Evolutionary conservation across 2,888 invertebrate genomes (phyloP).

Genomic region (Chydorus sphaericus): DNA sequence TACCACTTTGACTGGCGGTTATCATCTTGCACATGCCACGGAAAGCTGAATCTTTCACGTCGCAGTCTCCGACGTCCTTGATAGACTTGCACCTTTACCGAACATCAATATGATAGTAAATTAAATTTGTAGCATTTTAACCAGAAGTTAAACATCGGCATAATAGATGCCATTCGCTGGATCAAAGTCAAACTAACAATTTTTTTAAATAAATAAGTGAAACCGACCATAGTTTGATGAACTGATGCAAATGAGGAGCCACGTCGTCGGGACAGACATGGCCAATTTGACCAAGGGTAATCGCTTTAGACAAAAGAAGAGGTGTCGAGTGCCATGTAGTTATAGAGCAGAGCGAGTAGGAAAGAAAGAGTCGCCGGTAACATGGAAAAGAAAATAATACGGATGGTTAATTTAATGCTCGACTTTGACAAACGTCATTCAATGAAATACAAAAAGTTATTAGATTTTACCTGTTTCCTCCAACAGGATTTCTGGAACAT

Average conservation of each 20-base stretch:
- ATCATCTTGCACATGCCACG: conserved; percentile 99
- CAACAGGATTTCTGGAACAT: conserved; percentile 94
- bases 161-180: too few species aligned
- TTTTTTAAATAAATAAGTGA: conserved; percentile 23
- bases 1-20: conserved; percentile 90
- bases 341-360: conserved; percentile 29
- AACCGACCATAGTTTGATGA: conserved; percentile 99
- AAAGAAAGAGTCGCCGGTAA: conserved; percentile 24
- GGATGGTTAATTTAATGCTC: conserved; percentile 25
- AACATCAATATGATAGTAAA: too few species aligned
- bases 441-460: too few species aligned
- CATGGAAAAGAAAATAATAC: conserved; percentile 21
- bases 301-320: conserved; percentile 44
- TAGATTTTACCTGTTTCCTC: conserved; percentile 95
- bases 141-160: too few species aligned
- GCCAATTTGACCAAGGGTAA: conserved; percentile 99
- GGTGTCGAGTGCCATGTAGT: conserved; percentile 28
- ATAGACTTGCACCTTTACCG: conserved; percentile 86
- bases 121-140: too few species aligned
- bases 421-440: too few species aligned
- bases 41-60: conserved; percentile 98
- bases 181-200: conserved; percentile 10
- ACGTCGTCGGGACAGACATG: conserved; percentile 99
- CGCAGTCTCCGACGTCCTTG: conserved; percentile 96
- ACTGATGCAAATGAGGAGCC: conserved; percentile 99